phyloP scores from a whole-genome alignment of 2,113 vertebrate species.

The Tyrannus savana region DNA sequence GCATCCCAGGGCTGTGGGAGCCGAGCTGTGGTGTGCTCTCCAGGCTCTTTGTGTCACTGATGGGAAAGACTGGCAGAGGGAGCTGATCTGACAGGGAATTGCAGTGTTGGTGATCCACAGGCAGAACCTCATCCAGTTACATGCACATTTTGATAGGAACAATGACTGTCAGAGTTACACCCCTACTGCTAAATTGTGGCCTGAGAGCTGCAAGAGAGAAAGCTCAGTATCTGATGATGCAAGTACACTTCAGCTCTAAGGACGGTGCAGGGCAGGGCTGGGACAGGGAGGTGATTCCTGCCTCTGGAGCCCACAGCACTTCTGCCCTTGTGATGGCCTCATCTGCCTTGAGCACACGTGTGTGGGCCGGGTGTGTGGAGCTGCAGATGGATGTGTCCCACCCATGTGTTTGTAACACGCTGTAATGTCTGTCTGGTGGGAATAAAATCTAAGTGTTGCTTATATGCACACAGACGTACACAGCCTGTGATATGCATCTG shows the following conservation, averaged over 20 bases:
- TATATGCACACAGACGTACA: neutral
- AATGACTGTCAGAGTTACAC: fast-evolving
- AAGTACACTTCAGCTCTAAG: neutral
- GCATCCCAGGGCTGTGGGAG: neutral
- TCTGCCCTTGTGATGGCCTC: neutral
- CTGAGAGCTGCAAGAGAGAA: neutral
- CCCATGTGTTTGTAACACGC: neutral
- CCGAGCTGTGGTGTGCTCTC: neutral
- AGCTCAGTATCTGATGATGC: neutral
- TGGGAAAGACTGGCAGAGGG: neutral
- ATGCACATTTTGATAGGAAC: neutral
- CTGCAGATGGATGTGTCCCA: neutral
- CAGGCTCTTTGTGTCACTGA: neutral
- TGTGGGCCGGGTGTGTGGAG: neutral
- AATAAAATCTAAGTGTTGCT: neutral
- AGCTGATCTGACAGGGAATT: fast-evolving
- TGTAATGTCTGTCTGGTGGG: neutral
- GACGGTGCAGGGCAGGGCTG: neutral
- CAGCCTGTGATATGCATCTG: neutral
- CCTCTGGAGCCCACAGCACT: neutral
- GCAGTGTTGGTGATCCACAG: neutral
- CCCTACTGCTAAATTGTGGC: neutral
- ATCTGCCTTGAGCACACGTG: neutral
- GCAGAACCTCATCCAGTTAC: neutral
- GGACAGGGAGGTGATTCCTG: neutral